These are phyloP conservation scores for Trematocara nigrifrons DNA, from an alignment of 2,113 vertebrate genomes.

Conservation along the genomic window DNA sequence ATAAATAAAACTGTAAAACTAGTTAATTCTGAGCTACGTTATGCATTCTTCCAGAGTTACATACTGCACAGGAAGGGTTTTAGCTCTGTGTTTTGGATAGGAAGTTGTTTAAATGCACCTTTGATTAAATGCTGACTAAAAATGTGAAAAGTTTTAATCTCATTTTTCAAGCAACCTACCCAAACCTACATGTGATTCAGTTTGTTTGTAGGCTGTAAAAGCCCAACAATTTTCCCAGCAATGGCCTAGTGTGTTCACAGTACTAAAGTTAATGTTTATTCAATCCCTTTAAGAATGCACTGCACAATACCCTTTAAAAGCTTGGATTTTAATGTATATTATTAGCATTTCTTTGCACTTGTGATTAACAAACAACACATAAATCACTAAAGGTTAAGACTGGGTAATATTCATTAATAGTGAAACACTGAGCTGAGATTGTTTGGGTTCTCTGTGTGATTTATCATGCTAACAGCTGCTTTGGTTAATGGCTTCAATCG, in stretches of 20 bases:
- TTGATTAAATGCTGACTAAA: not conserved
- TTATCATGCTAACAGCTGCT: slow-evolving; percentile 30
- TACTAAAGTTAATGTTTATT: not conserved
- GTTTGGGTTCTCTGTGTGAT: slow-evolving; percentile 43
- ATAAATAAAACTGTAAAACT: not conserved
- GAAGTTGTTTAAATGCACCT: not conserved
- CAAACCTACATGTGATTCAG: not conserved
- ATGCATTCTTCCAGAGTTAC: not conserved
- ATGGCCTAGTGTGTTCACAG: not conserved
- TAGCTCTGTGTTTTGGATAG: not conserved
- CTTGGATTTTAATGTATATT: not conserved
- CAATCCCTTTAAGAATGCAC: not conserved
- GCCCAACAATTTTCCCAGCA: rapidly evolving
- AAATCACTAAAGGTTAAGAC: slow-evolving; percentile 28
- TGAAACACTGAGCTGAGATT: not conserved
- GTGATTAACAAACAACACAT: slow-evolving; percentile 17
- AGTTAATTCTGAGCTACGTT: not conserved
- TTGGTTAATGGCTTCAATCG: slow-evolving; percentile 38
- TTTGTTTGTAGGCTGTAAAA: not conserved
- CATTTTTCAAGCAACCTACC: not conserved
- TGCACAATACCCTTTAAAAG: not conserved
- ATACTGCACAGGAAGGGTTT: not conserved
- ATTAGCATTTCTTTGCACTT: not conserved
- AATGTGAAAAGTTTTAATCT: not conserved
- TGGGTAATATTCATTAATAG: slow-evolving; percentile 37